Evolutionary conservation across 2,888 invertebrate species (phyloP), one percentile per base, ranked within the genome.

Genomic region (Cartodere bifasciata): DNA sequence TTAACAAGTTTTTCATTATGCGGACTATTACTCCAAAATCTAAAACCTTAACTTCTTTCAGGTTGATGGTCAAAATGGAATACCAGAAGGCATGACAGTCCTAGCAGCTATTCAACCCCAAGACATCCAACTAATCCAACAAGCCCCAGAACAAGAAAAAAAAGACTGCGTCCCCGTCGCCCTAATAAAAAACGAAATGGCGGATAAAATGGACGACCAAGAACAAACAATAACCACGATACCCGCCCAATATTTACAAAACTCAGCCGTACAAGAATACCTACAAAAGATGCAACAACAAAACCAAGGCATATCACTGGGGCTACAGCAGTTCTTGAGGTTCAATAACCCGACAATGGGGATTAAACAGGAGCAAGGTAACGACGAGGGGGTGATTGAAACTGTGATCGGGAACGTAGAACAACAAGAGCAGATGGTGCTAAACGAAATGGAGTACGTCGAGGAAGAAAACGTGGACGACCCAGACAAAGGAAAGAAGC

Each of bases 61-160:
- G n/a, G 47, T 60, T 22, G 61, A 60, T 36, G 60, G 59, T 16
- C 59, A 60, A 41, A 66, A 67, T 3, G 67, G 67, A 13, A 59
- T 67, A 3, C 64, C 67, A 0, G 68, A 68, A 62, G 76, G 77
- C 13, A 60, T 80, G 43, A 79, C 78, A 29, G 70, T 80, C 14
- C 65, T 80, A 13, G 69, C 78, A 1, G 69, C 76, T 6, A 54
- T 80, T 32, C 66, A 66, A 47, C 79, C 80, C 0, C 78, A 76
- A 44, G 79, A 81, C 43, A 67, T 81, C 52, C 79, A 78, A 46
- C 50, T 79, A 13, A 59, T 73, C 36, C 58, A 59, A 40, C 44
- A 52, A 6, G 54, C 54, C n/a, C 44, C 45, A 4, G 44, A 48
- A 12, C 28, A 39, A 13, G 28, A 39, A 48, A 15, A 53, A 58